Evolutionary conservation across 2,888 invertebrate species (phyloP), one percentile per base, ranked within the genome.

Genomic region (Adineta ricciae): DNA sequence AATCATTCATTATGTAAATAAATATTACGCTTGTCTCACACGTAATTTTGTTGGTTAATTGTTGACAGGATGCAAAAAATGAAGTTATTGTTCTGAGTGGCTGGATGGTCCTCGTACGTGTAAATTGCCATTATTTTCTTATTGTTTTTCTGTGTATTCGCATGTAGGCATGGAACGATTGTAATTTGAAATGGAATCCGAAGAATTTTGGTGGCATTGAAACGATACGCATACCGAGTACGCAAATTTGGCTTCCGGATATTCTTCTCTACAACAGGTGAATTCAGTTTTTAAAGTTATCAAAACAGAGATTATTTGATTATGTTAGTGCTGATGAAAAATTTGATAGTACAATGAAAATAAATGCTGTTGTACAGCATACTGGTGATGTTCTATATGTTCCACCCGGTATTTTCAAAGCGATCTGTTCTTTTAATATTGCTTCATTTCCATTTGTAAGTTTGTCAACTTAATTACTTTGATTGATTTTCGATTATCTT

Each of bases 371-470:
- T 88, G 96, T 98, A 87, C 93, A 94, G 88, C 94, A 94, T 92
- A 95, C 96, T 92, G 98, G 98, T 88, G 94, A 94, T 88, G 96
- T 96, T 90, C 93, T 95, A 87, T 97, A 97, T 93, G 95, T 98
- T 89, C 98, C 98, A 88, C 98, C 98, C 86, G 97, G 97, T 88
- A 97, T 98, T 92, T 97, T 98, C 93, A 96, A 96, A 92, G 96
- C 96, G 92, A 97, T 97, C 88, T 98, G 98, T 93, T 95, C 96
- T 92, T 97, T 98, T 90, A 96, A 97, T 92, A 97, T 98, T 92
- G 97, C 96, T 88, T 97, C 97, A 97, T 98, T 97, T 92, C 97
- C 97, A 87, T 98, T 52, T 36, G 83, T 64, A 64, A 64, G 64
- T 64, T 32, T n/a, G n/a, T 64, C 16, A 1, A 38, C 5, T 46